These are phyloP conservation scores for Saiga tatarica DNA, from an alignment of 2,113 vertebrate genomes.

Conservation along the genomic window DNA sequence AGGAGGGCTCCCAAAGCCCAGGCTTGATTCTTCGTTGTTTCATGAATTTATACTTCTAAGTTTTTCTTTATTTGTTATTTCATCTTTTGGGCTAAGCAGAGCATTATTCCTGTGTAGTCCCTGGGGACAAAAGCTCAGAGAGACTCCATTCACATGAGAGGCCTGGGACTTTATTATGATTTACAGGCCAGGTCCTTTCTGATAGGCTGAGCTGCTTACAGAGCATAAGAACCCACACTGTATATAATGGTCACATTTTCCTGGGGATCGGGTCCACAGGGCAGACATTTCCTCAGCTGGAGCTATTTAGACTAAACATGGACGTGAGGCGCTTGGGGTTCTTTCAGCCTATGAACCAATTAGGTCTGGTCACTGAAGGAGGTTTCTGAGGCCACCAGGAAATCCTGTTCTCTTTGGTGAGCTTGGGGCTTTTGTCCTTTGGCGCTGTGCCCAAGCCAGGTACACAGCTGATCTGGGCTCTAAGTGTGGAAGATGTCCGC, in stretches of 20 bases:
- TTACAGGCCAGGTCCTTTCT: not conserved
- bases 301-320: not conserved
- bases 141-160: not conserved
- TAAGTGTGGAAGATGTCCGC: not conserved
- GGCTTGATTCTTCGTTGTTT: not conserved
- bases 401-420: not conserved
- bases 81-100: not conserved
- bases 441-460: not conserved
- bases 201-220: not conserved
- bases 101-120: not conserved
- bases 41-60: not conserved
- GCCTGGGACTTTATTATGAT: not conserved
- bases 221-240: not conserved
- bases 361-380: not conserved
- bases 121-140: not conserved
- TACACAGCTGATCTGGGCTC: not conserved
- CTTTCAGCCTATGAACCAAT: not conserved
- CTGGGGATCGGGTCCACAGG: not conserved
- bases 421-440: slow-evolving; percentile 5
- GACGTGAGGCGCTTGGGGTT: not conserved
- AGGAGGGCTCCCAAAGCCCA: not conserved
- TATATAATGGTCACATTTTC: not conserved
- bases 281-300: not conserved
- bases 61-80: not conserved
- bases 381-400: not conserved